These are phyloP conservation scores for Tortrix viridana DNA, from an alignment of 2,888 invertebrate species.

Conservation along the genomic window DNA sequence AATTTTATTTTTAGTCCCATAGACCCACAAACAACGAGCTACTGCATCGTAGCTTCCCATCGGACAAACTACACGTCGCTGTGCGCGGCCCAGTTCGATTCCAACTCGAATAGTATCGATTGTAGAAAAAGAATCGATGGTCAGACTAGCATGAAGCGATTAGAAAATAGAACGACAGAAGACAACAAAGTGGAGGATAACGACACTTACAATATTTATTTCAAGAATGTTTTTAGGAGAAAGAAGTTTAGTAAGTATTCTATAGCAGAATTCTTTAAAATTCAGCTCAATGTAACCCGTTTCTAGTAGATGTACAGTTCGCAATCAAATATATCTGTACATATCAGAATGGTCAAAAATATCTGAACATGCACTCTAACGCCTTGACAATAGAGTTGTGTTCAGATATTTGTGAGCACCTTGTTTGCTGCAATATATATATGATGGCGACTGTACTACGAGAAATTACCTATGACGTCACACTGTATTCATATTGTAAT, in stretches of 20 bases:
- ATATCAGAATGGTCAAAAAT: too few relatives aligned
- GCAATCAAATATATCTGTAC: too few relatives aligned
- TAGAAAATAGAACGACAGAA: conserved; percentile 46
- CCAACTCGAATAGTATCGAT: conserved; percentile 56
- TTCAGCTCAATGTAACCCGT: too few relatives aligned
- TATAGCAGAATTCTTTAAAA: too few relatives aligned
- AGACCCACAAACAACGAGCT: conserved; percentile 74
- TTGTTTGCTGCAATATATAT: too few relatives aligned
- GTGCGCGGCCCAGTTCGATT: conserved; percentile 72
- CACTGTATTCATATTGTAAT: too few relatives aligned
- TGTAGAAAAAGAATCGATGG: conserved; percentile 52
- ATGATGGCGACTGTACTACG: too few relatives aligned
- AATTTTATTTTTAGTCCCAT: conserved; percentile 65
- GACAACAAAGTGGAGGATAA: conserved; percentile 63
- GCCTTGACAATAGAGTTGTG: too few relatives aligned
- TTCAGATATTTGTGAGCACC: too few relatives aligned
- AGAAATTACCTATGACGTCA: too few relatives aligned
- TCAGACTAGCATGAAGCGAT: conserved; percentile 37
- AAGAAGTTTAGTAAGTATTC: conserved; percentile 70
- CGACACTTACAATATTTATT: conserved; percentile 60
- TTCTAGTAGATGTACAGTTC: too few relatives aligned
- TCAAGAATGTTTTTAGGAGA: conserved; percentile 62
- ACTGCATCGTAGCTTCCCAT: conserved; percentile 75
- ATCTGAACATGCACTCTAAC: too few relatives aligned
- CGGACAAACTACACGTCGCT: conserved; percentile 74